phyloP scores from a whole-genome alignment of 2,797 vertebrate genomes.

The Gobio occitaniae region DNA sequence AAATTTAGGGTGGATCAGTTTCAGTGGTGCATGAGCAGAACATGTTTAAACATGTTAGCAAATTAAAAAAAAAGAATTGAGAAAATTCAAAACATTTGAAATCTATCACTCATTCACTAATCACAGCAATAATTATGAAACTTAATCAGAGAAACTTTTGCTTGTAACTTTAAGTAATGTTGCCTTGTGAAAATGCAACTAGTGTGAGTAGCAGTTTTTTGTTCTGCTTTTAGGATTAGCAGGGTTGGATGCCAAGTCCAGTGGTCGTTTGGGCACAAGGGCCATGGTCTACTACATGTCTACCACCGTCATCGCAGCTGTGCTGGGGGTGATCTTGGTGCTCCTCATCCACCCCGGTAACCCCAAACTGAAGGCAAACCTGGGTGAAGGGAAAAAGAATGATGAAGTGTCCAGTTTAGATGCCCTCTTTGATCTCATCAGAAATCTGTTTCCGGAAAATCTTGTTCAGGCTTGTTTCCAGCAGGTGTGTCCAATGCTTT shows the following conservation, averaged over 20 bases:
- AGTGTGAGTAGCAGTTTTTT: background rate
- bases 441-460: constrained; percentile 98
- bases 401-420: constrained; percentile 97
- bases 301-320: constrained; percentile 93
- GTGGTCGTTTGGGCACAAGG: constrained; percentile 92
- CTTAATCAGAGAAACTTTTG: background rate
- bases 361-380: constrained; percentile 91
- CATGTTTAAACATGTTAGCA: background rate
- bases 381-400: constrained; percentile 93
- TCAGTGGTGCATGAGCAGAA: background rate
- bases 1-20: constrained; percentile 11
- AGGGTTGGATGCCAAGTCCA: constrained; percentile 96
- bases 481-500: constrained; percentile 81
- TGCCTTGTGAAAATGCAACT: background rate
- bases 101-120: background rate
- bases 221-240: constrained; percentile 82
- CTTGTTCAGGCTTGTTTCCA: constrained; percentile 98
- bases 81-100: background rate
- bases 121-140: background rate
- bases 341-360: constrained; percentile 94
- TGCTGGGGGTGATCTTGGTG: constrained; percentile 92
- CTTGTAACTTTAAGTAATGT: background rate
- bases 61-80: background rate
- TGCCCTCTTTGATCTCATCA: constrained; percentile 94
- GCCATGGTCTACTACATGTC: constrained; percentile 99